These are phyloP conservation scores for Microcebus jonahi DNA, from an alignment of 2,113 vertebrate species.

Conservation along the genomic window DNA sequence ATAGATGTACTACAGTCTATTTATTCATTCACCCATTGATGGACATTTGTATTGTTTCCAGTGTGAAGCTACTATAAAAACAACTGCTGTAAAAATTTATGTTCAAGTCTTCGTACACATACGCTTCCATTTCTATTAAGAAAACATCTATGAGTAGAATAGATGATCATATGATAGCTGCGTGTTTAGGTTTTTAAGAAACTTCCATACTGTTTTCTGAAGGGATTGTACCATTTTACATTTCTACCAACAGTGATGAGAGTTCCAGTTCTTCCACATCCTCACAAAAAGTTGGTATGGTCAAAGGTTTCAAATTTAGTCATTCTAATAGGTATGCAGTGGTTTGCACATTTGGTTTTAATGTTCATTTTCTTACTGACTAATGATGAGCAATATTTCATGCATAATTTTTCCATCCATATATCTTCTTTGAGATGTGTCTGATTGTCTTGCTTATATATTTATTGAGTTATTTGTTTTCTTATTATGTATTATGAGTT, in stretches of 20 bases:
- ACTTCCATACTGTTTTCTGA: not conserved
- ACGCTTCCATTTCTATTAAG: not conserved
- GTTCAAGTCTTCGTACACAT: not conserved
- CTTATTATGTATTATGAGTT: not conserved
- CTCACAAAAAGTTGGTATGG: not conserved
- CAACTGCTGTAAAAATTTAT: not conserved
- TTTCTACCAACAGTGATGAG: not conserved
- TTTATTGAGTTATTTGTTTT: not conserved
- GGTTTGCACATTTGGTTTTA: not conserved
- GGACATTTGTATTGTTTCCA: not conserved
- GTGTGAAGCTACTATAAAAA: not conserved
- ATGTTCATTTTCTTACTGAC: not conserved
- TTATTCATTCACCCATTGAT: not conserved
- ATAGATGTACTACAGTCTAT: not conserved
- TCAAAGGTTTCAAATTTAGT: not conserved
- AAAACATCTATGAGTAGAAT: not conserved
- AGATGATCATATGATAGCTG: not conserved
- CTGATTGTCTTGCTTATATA: not conserved
- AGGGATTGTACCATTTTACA: not conserved
- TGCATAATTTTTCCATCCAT: not conserved
- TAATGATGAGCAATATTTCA: not conserved
- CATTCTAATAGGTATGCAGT: not conserved
- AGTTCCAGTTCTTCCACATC: not conserved
- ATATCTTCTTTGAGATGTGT: not conserved
- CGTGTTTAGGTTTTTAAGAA: not conserved